These are phyloP conservation scores for Hipparchia semele DNA, from an alignment of 2,888 invertebrate species.

Conservation along the genomic window DNA sequence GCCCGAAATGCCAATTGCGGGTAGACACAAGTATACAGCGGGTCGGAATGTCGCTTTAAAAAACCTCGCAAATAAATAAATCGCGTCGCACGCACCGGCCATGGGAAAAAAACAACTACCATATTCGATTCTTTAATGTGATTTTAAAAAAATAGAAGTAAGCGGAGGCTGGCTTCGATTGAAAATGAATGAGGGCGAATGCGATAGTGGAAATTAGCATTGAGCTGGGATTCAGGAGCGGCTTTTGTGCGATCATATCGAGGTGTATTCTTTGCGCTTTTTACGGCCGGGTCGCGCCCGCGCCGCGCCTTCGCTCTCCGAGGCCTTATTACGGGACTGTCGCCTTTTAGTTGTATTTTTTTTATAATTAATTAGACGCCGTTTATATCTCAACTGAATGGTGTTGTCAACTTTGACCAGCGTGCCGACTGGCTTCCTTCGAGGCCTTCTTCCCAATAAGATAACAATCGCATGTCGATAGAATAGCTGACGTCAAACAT, in stretches of 20 bases:
- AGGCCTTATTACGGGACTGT: slow-evolving; percentile 74
- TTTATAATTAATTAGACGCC: no score
- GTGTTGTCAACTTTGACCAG: no score
- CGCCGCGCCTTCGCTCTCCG: slow-evolving; percentile 62
- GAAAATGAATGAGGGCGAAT: slow-evolving; percentile 83
- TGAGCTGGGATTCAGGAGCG: slow-evolving; percentile 81
- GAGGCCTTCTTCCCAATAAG: no score
- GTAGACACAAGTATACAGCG: slow-evolving; percentile 83
- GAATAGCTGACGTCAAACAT: slow-evolving; percentile 10
- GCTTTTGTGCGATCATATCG: slow-evolving; percentile 83
- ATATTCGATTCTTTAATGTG: slow-evolving; percentile 84
- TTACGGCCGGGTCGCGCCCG: slow-evolving; percentile 63
- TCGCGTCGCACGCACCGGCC: slow-evolving; percentile 79
- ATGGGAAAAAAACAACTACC: slow-evolving; percentile 76
- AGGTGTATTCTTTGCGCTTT: slow-evolving; percentile 83
- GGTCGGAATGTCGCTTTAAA: slow-evolving; percentile 82
- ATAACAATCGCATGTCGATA: slow-evolving; percentile 7
- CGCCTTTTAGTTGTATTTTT: slow-evolving; percentile 74
- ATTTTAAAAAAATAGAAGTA: slow-evolving; percentile 80
- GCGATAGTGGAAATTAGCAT: slow-evolving; percentile 84
- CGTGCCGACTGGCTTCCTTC: no score
- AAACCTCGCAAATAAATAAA: slow-evolving; percentile 82
- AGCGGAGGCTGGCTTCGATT: slow-evolving; percentile 78
- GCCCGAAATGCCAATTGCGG: slow-evolving; percentile 82
- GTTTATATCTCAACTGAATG: no score